Base-by-base conservation (phyloP, 2,888 invertebrate species). In the Pollenia labialis region DNA sequence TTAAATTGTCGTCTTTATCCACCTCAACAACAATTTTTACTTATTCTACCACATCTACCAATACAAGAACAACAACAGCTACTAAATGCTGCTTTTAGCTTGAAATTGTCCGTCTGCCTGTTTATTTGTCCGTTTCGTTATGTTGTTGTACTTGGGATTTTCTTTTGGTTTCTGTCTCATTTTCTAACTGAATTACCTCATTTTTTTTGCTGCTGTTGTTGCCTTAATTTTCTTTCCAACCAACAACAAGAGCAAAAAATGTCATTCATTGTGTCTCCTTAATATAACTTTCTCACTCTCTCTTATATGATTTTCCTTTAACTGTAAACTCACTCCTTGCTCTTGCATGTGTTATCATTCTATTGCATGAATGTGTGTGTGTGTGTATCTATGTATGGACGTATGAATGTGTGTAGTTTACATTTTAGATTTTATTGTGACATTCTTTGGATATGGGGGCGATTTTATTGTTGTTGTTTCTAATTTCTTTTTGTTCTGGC, bases 1-100 rank as follows among this genome's bases (percentile, higher is more conserved):
- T 54, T 40, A 81, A 87, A 77, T 81, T 83, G 81, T 81, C 83
- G 71, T 81, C 75, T 81, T 85, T 85, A 81, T 77, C 81, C 81
- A 79, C 81, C 81, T 64, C 48, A 64, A 77, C 52, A 81, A 60
- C n/a, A 54, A 81, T 60, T 58, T 54, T 11, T 62, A 52, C 77
- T 60, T 50, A 40, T 46, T 56, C 14, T 76, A 74, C 74, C 42
- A 52, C 52, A 72, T 23, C 58, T 60, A 56, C 44, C 8, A 14
- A 56, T 58, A 46, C 50, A n/a, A 44, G 14, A 16, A 12, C n/a
- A 12, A 64, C 44, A 18, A 18, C 72, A 40, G 58, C 46, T 56
- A 12, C 81, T 46, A 58, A 44, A 64, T 44, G 12, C 58, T 68
- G 18, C 8, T 42, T 62, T 10, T 54, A 32, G 7, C 23, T 40